phyloP scores from a whole-genome alignment of 2,888 invertebrate species.

The Ctenicera cuprea region DNA sequence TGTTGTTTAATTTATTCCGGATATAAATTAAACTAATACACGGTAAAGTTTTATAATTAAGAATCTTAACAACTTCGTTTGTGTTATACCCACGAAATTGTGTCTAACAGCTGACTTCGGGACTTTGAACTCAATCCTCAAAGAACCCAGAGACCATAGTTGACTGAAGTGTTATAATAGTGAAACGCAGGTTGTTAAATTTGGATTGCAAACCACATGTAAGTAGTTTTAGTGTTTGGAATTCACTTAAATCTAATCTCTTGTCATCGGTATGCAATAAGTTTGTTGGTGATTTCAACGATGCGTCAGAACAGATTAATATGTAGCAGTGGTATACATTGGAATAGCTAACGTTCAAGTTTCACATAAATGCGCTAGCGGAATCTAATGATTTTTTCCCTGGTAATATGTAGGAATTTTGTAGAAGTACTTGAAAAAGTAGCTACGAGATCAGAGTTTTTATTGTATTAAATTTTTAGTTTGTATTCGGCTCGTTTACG shows the following conservation, averaged over 20 bases:
- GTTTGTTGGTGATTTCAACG: slow-evolving; percentile 47
- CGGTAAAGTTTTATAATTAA: slow-evolving; percentile 20
- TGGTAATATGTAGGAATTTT: slow-evolving; percentile 13
- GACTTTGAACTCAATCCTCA: slow-evolving; percentile 30
- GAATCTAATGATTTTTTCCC: slow-evolving; percentile 22
- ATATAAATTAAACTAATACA: slow-evolving; percentile 25
- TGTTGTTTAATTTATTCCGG: slow-evolving; percentile 27
- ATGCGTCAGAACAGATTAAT: slow-evolving; percentile 44
- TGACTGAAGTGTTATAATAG: slow-evolving; percentile 38
- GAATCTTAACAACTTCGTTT: slow-evolving; percentile 8
- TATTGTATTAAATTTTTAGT: background rate
- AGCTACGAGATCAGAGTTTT: slow-evolving; percentile 5
- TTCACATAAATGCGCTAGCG: slow-evolving; percentile 16
- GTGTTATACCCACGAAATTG: slow-evolving; percentile 22
- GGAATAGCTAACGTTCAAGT: background rate
- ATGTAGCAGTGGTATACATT: slow-evolving; percentile 18
- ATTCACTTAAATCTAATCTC: slow-evolving; percentile 31
- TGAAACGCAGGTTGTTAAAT: slow-evolving; percentile 40
- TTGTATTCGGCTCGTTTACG: slow-evolving; percentile 5
- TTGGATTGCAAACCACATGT: slow-evolving; percentile 47
- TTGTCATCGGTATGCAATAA: slow-evolving; percentile 28
- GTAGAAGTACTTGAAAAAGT: background rate
- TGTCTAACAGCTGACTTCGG: slow-evolving; percentile 27
- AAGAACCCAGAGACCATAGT: slow-evolving; percentile 26
- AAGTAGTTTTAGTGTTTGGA: slow-evolving; percentile 38